A percentile compares a stretch with the other conserved stretches of the same genome.
These are phyloP conservation scores for Rhadina sibilatrix DNA, from an alignment of 2,113 vertebrate genomes.

Conservation along the genomic window DNA sequence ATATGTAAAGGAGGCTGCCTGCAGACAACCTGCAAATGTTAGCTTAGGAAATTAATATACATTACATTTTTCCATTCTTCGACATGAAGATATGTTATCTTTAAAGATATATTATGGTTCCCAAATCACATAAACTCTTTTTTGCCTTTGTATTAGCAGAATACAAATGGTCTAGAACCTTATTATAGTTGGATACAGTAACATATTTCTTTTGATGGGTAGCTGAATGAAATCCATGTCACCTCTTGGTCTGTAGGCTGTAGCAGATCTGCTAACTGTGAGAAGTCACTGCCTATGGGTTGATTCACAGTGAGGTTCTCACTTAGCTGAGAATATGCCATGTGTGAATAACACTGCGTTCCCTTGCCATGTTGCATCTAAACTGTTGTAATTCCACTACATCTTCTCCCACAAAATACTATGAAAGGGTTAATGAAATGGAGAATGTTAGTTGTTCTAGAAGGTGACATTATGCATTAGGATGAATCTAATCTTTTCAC, in stretches of 20 bases:
- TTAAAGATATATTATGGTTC: neutral
- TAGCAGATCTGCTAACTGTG: neutral
- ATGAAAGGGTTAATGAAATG: constrained; percentile 17
- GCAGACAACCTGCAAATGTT: neutral
- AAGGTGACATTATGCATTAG: neutral
- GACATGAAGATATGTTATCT: neutral
- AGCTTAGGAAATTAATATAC: neutral
- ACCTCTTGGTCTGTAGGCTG: constrained; percentile 5
- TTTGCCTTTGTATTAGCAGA: neutral
- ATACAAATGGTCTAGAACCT: neutral
- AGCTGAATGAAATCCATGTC: neutral
- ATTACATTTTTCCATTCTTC: neutral
- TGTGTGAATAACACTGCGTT: constrained; percentile 37
- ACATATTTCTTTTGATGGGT: neutral
- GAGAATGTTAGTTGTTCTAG: neutral
- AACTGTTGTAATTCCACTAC: neutral
- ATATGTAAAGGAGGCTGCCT: neutral
- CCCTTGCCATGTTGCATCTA: constrained; percentile 3
- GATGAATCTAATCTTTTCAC: neutral
- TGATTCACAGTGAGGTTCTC: constrained; percentile 32
- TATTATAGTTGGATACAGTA: neutral
- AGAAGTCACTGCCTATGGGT: constrained; percentile 4
- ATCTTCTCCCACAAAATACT: neutral
- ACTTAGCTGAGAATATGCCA: constrained; percentile 20
- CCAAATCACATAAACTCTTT: neutral